These are phyloP conservation scores for Drosophila bunnanda DNA, from an alignment of 2,888 invertebrate species.

Conservation along the genomic window DNA sequence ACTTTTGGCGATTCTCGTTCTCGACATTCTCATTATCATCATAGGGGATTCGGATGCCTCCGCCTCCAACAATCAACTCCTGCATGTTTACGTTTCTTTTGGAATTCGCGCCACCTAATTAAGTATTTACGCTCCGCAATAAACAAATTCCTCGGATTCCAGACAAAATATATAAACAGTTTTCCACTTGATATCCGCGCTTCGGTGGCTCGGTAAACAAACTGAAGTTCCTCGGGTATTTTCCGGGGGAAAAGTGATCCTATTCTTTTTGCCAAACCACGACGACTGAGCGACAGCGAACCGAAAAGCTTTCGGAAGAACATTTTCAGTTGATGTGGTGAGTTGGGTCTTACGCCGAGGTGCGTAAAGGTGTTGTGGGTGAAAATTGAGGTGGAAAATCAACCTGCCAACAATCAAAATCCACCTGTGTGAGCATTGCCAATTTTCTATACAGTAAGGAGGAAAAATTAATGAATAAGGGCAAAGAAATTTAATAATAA, in stretches of 20 bases:
- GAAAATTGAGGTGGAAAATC: slow-evolving; percentile 36
- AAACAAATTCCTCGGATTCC: slow-evolving; percentile 77
- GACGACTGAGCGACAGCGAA: slow-evolving; percentile 38
- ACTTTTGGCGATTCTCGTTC: slow-evolving; percentile 34
- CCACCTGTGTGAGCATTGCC: slow-evolving; percentile 34
- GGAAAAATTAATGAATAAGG: neutral
- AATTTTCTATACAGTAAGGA: neutral
- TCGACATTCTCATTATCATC: slow-evolving; percentile 43
- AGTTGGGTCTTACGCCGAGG: slow-evolving; percentile 10
- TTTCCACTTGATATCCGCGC: slow-evolving; percentile 39
- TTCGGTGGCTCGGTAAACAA: slow-evolving; percentile 60
- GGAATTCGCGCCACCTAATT: slow-evolving; percentile 51
- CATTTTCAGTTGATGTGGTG: slow-evolving; percentile 46
- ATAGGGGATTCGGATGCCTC: slow-evolving; percentile 47
- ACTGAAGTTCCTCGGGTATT: slow-evolving; percentile 21
- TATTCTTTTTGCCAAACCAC: slow-evolving; percentile 31
- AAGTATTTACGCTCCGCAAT: slow-evolving; percentile 46
- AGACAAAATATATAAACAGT: slow-evolving; percentile 60
- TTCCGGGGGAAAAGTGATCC: neutral
- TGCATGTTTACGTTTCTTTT: slow-evolving; percentile 63
- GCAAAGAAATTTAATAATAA: neutral
- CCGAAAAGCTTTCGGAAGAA: slow-evolving; percentile 35
- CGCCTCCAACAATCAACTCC: slow-evolving; percentile 60
- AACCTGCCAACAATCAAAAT: slow-evolving; percentile 17
- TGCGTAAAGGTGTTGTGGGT: slow-evolving; percentile 53